Base-by-base conservation (phyloP, 2,797 vertebrate genomes). In the Remorina albescens region DNA sequence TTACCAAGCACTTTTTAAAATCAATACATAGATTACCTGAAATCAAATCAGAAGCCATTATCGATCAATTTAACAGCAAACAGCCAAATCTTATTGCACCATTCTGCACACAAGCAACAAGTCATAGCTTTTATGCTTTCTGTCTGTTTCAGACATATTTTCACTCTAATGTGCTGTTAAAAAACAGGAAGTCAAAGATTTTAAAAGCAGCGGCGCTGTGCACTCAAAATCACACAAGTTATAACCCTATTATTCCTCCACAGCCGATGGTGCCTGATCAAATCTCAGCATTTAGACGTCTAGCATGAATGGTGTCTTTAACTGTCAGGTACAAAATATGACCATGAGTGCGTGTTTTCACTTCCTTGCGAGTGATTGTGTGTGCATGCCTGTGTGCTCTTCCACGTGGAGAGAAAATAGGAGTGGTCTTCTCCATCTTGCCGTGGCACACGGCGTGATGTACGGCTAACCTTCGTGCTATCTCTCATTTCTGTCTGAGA, bases 401-500 rank as follows among this genome's bases (percentile, higher is more conserved):
- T 23, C 30, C 36, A 47, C 13, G 16, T 8, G 28, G 26, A 36
- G 57, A 71, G 37, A 66, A 78, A 76, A 82, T 67, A 74, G 7
- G 28, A 76, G 74, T 11, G 2, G 5, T 30, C 59, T 34, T 71
- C 79, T 84, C 69, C 37, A 32, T 79, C 74, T 70, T 15, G 63
- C 46, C 2, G 36, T 59, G 81, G 77, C 84, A 54, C 49, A 41
- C 66, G 68, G 71, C 46, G 12, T 88, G 90, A 94, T 90, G 80
- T 90, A 91, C 71, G 46, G 73, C 84, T 68, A 76, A 83, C 86
- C 82, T 82, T 44, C 25, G 12, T n/a, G 69, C 78, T 79, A 84
- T 89, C 80, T 73, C 77, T 89, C 88, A 89, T 92, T 83, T 74
- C 79, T 81, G 73, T 59, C 75, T 63, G 76, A 82, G 81, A 80